Base-by-base conservation (phyloP, 64 coral and sea anemone species). In the Montipora sp. region DNA sequence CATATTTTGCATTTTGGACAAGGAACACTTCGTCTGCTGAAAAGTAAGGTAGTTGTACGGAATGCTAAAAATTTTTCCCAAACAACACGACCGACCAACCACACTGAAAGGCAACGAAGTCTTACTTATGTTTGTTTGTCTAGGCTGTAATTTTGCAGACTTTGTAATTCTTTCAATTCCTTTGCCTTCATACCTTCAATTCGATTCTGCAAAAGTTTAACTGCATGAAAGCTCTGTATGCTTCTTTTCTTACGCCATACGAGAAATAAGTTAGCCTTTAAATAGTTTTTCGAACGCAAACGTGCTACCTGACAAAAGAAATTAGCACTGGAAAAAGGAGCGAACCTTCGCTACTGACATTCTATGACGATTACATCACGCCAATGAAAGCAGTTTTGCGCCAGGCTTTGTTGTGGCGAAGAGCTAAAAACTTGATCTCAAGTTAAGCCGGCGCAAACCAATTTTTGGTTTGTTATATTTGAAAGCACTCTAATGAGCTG, bases 41-140 rank as follows among this genome's bases (percentile, higher is more conserved):
- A 84, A 84, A 24, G 1, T 21, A n/a, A 49, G 27, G 61, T 84
- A 71, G 13, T 8, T 47, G 6, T 36, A 36, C 44, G 65, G 82
- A 84, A 84, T 84, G 65, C 11, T 16, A 71, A 84, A 69, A 46
- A 84, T 84, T 84, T 70, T 84, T 11, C 44, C 59, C 44, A 71
- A 20, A 15, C 15, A 48, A 8, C 49, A 10, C 2, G 3, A 44
- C 16, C 16, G 59, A 66, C 24, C 59, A 44, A 10, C 80, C 58
- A 67, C 80, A 61, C 58, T 19, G 11, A 59, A 81, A 24, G 16
- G 60, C 6, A 19, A 57, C 47, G 80, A 83, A 83, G 65, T 83
- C 58, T 70, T 70, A 63, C 82, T 71, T 13, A 71, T 69, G 15
- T 84, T 84, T 84, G 80, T 83, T 83, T 83, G 80, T 59, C 12